A percentile compares a stretch with the other conserved stretches of the same genome.
Evolutionary conservation across 2,113 vertebrate genomes (phyloP).

Genomic region (Merops nubicus): DNA sequence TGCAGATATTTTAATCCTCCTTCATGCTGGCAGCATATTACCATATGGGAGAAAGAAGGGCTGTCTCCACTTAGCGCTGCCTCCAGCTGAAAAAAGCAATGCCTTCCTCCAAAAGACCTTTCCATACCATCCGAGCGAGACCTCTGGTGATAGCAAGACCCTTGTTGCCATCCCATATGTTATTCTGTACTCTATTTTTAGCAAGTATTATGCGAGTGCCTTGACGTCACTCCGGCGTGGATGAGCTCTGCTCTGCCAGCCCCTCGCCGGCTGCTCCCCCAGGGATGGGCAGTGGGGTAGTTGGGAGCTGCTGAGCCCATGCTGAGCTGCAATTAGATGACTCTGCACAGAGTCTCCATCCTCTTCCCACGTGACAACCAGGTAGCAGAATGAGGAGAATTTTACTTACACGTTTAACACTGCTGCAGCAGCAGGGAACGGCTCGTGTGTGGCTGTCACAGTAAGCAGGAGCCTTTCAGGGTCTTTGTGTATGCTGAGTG

Average conservation of each 20-base stretch:
- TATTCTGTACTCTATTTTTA: constrained; percentile 78
- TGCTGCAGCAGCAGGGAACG: not conserved
- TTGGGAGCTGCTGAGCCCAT: not conserved
- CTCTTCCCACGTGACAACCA: not conserved
- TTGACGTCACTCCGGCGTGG: constrained; percentile 78
- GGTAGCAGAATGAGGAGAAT: not conserved
- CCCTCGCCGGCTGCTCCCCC: constrained; percentile 17
- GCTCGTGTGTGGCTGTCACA: not conserved
- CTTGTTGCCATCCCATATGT: not conserved
- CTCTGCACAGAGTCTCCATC: not conserved
- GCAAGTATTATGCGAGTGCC: constrained; percentile 55
- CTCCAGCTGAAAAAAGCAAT: not conserved
- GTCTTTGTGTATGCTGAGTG: not conserved
- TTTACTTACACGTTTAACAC: not conserved
- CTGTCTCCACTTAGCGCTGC: not conserved
- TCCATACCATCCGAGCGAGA: not conserved
- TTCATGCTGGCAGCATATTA: constrained; percentile 22
- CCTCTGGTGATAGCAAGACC: constrained; percentile 37
- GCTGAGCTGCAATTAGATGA: constrained; percentile 61
- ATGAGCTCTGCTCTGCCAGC: constrained; percentile 58
- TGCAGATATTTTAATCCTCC: constrained; percentile 57
- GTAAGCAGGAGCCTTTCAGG: not conserved
- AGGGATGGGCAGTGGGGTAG: not conserved
- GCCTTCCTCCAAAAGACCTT: not conserved
- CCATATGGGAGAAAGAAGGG: constrained; percentile 30